phyloP scores from a whole-genome alignment of 2,888 invertebrate genomes.

The Himalopsyche tibetana region DNA sequence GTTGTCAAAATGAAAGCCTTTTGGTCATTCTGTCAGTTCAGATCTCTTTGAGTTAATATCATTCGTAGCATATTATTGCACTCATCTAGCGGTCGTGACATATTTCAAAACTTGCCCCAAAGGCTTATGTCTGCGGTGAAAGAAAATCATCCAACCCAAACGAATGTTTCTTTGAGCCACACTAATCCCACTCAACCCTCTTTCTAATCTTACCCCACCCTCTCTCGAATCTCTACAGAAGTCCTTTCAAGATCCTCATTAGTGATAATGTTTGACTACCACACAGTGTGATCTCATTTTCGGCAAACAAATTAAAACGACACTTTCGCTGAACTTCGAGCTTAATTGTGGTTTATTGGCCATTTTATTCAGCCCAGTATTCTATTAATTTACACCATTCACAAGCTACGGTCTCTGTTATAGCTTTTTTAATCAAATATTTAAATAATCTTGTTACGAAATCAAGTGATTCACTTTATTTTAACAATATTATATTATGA shows the following conservation, averaged over 20 bases:
- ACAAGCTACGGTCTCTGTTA: too few relatives aligned
- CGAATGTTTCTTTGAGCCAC: constrained; percentile 29
- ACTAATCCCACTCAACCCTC: constrained; percentile 19
- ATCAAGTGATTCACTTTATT: too few relatives aligned
- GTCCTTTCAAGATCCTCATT: constrained; percentile 56
- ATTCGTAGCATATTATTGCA: constrained; percentile 6
- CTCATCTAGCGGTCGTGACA: constrained; percentile 11
- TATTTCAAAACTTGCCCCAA: constrained; percentile 27
- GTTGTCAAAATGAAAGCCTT: too few relatives aligned
- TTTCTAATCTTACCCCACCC: constrained; percentile 10
- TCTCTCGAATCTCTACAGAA: background rate
- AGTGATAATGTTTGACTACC: constrained; percentile 59
- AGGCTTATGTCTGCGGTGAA: constrained; percentile 21
- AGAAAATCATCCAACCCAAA: constrained; percentile 11
- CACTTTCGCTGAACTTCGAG: background rate
- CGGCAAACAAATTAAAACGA: constrained; percentile 18
- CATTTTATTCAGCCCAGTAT: background rate
- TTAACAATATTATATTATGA: too few relatives aligned
- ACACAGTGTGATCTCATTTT: constrained; percentile 41
- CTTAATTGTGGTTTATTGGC: constrained; percentile 22
- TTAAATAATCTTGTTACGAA: too few relatives aligned
- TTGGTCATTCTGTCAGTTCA: too few relatives aligned
- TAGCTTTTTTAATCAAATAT: too few relatives aligned
- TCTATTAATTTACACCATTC: background rate
- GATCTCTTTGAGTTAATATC: background rate